A percentile compares a stretch with the other conserved stretches of the same genome.
Conservation (phyloP, 23 tunicate species). For the Trididemnum nubilum region DNA sequence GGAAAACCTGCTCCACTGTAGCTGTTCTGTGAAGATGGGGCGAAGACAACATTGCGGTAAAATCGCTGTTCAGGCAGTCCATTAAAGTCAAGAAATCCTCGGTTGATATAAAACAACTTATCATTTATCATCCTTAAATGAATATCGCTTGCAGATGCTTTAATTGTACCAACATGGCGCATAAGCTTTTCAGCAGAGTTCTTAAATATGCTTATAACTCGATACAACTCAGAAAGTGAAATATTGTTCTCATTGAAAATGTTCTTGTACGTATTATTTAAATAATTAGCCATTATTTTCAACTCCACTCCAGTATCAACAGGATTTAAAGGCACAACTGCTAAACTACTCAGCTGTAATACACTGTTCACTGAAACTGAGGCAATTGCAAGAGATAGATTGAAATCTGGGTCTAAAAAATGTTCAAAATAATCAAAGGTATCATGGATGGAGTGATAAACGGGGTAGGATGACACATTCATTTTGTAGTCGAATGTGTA, state of each 20-base stretch:
- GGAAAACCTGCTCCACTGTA: conserved; percentile 89
- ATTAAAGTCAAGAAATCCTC: conserved; percentile 83
- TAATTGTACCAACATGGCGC: conserved; percentile 6
- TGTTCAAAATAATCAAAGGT: conserved; percentile 79
- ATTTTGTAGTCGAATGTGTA: conserved; percentile 52
- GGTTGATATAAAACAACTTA: conserved; percentile 46
- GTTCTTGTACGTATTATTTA: conserved; percentile 26
- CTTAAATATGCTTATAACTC: conserved; percentile 23
- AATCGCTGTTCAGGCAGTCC: conserved; percentile 60
- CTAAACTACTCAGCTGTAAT: conserved; percentile 28
- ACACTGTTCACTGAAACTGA: conserved; percentile 48
- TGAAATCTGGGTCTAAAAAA: conserved; percentile 70
- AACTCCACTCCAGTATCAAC: conserved; percentile 58
- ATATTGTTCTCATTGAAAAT: conserved; percentile 36
- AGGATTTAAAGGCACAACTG: conserved; percentile 55
- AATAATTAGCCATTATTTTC: conserved; percentile 10
- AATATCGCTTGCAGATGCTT: conserved; percentile 33
- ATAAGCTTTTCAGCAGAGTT: conserved; percentile 18
- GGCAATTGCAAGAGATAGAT: conserved; percentile 59
- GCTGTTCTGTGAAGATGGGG: conserved; percentile 54
- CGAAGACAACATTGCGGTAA: conserved; percentile 80
- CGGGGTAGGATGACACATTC: conserved; percentile 75
- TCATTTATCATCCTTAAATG: conserved; percentile 66
- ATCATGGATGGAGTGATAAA: conserved; percentile 86
- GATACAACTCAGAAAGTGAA: conserved; percentile 26